Conservation (phyloP, 2,797 vertebrate genomes). For the Myiotriccus ornatus region DNA sequence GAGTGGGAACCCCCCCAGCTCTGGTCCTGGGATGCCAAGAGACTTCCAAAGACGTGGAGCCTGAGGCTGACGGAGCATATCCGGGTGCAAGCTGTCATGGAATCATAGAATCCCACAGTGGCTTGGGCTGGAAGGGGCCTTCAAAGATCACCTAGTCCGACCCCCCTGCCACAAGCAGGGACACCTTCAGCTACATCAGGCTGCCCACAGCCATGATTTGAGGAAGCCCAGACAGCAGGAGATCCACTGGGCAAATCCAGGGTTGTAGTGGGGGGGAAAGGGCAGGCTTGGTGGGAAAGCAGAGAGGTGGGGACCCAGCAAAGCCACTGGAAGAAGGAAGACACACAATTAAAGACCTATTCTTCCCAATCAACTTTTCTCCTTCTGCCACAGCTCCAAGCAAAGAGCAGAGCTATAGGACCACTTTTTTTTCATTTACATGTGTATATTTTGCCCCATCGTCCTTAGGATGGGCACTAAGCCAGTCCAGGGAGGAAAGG, state of each 20-base stretch:
- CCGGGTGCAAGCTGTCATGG: neutral
- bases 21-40: neutral
- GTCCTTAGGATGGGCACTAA: neutral
- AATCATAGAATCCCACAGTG: neutral
- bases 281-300: neutral
- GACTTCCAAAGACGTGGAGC: neutral
- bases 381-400: neutral
- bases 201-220: neutral
- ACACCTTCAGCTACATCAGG: neutral
- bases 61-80: fast-evolving
- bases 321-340: neutral
- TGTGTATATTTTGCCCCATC: neutral
- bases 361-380: neutral
- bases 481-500: neutral
- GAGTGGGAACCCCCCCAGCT: fast-evolving
- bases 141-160: neutral
- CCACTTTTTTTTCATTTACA: too few relatives aligned
- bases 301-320: neutral
- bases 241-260: neutral
- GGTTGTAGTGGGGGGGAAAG: neutral
- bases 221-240: neutral
- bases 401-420: neutral
- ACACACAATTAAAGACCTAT: neutral
- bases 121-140: neutral
- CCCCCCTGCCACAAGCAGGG: neutral